Percentiles rank a stretch among this genome's conserved stretches.
Evolutionary conservation across 1,140 invertebrate species (phyloP).

Genomic region (Cepaea nemoralis): DNA sequence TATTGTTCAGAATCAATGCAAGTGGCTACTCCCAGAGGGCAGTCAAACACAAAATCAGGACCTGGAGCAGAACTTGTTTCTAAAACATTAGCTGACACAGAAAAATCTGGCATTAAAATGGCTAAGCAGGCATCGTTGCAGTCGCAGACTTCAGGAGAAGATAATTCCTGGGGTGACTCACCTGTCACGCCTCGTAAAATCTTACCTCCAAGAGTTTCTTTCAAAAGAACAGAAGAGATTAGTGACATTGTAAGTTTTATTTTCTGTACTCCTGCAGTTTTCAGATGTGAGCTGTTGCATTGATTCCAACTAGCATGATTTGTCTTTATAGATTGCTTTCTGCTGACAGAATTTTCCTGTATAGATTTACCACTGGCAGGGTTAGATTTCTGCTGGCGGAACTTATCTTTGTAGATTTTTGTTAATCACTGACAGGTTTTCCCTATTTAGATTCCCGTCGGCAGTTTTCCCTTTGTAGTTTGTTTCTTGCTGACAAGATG

Average conservation of each 20-base stretch:
- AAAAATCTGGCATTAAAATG: neutral
- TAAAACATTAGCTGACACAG: neutral
- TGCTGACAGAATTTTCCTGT: no score
- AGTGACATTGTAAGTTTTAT: slow-evolving; percentile 50
- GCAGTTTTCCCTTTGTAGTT: no score
- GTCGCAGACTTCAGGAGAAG: slow-evolving; percentile 42
- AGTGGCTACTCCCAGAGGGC: neutral
- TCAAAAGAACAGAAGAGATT: slow-evolving; percentile 50
- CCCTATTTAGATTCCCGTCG: no score
- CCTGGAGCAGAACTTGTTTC: neutral
- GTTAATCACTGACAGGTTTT: no score
- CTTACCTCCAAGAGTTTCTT: slow-evolving; percentile 43
- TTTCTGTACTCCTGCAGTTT: neutral
- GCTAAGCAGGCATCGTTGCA: slow-evolving; percentile 35
- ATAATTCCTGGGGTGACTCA: slow-evolving; percentile 44
- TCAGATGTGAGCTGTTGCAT: no score
- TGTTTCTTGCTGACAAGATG: no score
- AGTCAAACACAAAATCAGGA: neutral
- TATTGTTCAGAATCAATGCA: slow-evolving; percentile 5
- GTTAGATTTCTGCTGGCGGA: no score
- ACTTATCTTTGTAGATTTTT: no score
- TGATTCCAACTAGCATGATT: no score
- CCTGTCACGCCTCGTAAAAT: slow-evolving; percentile 31
- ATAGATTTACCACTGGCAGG: no score
- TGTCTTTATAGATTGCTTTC: no score